phyloP scores from a whole-genome alignment of 2,113 vertebrate species.

The Bagarius yarrelli region DNA sequence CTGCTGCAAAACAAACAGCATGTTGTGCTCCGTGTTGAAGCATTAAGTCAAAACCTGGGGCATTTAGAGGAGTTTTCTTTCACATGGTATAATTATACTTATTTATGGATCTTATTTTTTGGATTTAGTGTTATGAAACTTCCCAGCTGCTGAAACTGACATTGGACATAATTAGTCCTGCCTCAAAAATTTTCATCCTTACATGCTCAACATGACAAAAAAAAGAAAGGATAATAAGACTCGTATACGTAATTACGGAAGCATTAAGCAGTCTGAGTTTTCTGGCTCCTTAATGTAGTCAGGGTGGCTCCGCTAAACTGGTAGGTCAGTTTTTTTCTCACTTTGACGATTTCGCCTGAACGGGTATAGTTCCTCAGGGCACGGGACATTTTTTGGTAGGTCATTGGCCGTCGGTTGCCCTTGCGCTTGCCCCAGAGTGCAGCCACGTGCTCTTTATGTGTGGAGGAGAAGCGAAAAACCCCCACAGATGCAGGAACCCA shows the following conservation, averaged over 20 bases:
- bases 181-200: not conserved
- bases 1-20: not conserved
- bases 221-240: not conserved
- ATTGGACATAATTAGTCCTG: not conserved
- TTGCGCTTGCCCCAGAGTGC: slow-evolving; percentile 75
- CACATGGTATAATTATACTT: not conserved
- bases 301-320: slow-evolving; percentile 69
- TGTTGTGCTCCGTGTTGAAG: not conserved
- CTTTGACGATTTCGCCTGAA: slow-evolving; percentile 76
- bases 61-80: not conserved
- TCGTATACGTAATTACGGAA: not conserved
- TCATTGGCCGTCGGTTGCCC: slow-evolving; percentile 77
- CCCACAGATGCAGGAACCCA: slow-evolving; percentile 68
- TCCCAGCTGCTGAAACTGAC: not conserved
- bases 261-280: not conserved
- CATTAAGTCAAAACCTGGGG: not conserved
- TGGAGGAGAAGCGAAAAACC: slow-evolving; percentile 76
- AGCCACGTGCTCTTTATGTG: slow-evolving; percentile 73
- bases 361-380: slow-evolving; percentile 75
- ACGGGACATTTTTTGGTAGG: slow-evolving; percentile 80
- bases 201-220: not conserved
- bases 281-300: slow-evolving; percentile 54
- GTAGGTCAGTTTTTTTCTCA: slow-evolving; percentile 78
- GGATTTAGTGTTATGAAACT: not conserved
- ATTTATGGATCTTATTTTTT: not conserved